Conservation (phyloP, 2,113 vertebrate genomes). For the Alosa alosa region DNA sequence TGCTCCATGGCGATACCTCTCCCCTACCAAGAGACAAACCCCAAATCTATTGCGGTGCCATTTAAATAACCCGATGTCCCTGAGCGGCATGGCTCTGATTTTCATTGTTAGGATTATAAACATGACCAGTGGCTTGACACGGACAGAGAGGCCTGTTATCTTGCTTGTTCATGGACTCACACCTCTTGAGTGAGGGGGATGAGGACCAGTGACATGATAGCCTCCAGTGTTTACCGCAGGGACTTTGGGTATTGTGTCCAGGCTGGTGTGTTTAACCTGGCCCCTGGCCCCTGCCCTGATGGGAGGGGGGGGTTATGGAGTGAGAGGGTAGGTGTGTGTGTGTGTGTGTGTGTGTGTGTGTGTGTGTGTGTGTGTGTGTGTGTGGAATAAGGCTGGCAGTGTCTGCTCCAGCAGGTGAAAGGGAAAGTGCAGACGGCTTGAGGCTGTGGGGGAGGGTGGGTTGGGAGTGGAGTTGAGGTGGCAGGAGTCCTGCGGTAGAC, state of each 20-base stretch:
- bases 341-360: no score
- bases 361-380: not conserved
- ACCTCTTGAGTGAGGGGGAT: not conserved
- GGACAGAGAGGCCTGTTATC: conserved; percentile 15
- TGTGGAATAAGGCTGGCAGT: conserved; percentile 28
- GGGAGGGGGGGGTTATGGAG: not conserved
- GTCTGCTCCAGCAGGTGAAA: conserved; percentile 36
- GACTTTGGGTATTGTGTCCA: conserved; percentile 30
- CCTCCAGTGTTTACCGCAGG: not conserved
- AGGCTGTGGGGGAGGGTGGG: not conserved
- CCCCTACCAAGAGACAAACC: not conserved
- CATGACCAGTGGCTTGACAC: not conserved
- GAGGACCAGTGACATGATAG: not conserved
- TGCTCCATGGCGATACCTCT: not conserved
- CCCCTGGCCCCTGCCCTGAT: conserved; percentile 36
- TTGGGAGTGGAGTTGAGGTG: not conserved
- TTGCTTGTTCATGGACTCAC: conserved; percentile 7
- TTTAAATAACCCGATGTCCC: conserved; percentile 2
- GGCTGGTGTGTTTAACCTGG: conserved; percentile 39
- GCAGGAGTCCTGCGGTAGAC: not conserved
- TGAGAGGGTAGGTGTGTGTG: not conserved
- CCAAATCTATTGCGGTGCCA: not conserved
- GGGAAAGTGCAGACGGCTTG: conserved; percentile 26
- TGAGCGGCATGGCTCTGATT: not conserved
- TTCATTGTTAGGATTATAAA: not conserved